Conservation (phyloP, 92 coral and sea anemone genomes). For the Pocillopora grandis region DNA sequence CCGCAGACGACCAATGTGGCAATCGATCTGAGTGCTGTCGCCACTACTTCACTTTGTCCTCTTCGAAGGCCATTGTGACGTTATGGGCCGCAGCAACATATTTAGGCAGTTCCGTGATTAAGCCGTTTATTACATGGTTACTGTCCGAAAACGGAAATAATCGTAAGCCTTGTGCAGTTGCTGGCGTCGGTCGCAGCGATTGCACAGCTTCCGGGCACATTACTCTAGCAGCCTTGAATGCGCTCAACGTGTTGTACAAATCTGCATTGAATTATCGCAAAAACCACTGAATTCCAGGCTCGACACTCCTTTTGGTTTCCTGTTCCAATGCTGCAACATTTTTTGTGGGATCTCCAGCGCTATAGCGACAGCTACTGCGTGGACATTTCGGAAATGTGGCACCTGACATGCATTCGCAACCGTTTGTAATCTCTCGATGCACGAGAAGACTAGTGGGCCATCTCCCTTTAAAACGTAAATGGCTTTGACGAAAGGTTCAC, state of each 20-base stretch:
- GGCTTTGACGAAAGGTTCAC: slow-evolving; percentile 40
- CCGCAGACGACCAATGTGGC: neutral
- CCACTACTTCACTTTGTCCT: slow-evolving; percentile 61
- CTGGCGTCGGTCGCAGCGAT: slow-evolving; percentile 29
- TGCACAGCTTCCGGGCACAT: too few relatives aligned
- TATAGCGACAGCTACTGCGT: neutral
- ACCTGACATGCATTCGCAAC: neutral
- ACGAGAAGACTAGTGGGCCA: slow-evolving; percentile 38
- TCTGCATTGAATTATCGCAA: slow-evolving; percentile 25
- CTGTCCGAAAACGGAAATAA: slow-evolving; percentile 46
- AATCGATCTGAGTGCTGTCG: neutral
- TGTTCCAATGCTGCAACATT: neutral
- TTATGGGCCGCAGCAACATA: slow-evolving; percentile 36
- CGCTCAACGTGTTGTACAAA: slow-evolving; percentile 38
- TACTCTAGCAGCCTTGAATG: slow-evolving; percentile 42
- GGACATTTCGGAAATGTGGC: slow-evolving; percentile 45
- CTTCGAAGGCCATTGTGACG: slow-evolving; percentile 18
- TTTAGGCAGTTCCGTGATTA: slow-evolving; percentile 38
- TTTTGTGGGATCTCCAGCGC: slow-evolving; percentile 37
- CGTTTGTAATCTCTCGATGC: slow-evolving; percentile 34
- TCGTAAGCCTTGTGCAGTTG: slow-evolving; percentile 35
- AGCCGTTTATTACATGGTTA: neutral
- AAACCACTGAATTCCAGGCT: slow-evolving; percentile 53
- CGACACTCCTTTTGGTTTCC: slow-evolving; percentile 16
- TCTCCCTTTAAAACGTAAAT: slow-evolving; percentile 28